These are phyloP conservation scores for Cyphomyrus plagiostoma DNA, from an alignment of 2,113 vertebrate genomes.

Conservation along the genomic window DNA sequence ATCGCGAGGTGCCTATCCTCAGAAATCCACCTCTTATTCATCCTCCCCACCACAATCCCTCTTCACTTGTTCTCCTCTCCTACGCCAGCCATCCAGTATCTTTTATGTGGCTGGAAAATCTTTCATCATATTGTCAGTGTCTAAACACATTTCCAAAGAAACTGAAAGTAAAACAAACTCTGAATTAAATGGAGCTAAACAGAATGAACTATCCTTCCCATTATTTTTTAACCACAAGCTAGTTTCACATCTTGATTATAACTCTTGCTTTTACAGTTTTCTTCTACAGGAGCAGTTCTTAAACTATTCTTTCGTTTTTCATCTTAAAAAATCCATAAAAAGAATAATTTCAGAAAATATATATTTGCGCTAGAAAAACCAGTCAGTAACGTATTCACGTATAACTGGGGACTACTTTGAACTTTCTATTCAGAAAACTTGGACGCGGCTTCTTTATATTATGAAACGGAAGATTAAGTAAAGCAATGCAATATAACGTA, in stretches of 20 bases:
- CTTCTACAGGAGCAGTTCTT: not conserved
- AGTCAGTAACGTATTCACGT: not conserved
- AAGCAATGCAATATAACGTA: not conserved
- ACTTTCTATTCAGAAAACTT: not conserved
- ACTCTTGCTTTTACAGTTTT: not conserved
- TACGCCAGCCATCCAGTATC: not conserved
- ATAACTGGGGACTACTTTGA: not conserved
- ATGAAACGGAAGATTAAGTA: not conserved
- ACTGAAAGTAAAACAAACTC: not conserved
- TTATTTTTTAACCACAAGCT: not conserved
- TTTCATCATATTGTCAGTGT: not conserved
- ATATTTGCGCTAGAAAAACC: not conserved
- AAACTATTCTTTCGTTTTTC: not conserved
- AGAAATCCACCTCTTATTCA: not conserved
- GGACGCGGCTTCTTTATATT: not conserved
- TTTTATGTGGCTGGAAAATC: not conserved
- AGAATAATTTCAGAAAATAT: not conserved
- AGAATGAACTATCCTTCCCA: not conserved
- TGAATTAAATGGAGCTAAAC: not conserved
- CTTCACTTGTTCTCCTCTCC: not conserved
- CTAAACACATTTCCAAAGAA: not conserved
- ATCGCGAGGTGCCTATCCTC: not conserved
- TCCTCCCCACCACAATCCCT: not conserved
- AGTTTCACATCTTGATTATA: not conserved
- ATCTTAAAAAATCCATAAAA: not conserved